phyloP scores from a whole-genome alignment of 2,888 invertebrate genomes.

The Macrosoma leucophasiata region DNA sequence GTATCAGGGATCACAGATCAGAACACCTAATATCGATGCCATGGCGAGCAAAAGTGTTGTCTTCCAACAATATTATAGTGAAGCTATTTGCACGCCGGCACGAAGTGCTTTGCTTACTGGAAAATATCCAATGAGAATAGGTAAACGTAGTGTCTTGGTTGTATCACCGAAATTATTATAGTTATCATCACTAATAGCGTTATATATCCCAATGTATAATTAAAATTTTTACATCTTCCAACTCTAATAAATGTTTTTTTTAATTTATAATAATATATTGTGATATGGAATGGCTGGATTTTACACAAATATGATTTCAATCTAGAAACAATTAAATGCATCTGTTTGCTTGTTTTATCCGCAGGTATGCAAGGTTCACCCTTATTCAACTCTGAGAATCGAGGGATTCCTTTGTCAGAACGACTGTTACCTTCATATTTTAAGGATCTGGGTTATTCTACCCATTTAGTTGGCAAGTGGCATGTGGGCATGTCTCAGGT shows the following conservation, averaged over 20 bases:
- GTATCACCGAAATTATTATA: constrained; percentile 7
- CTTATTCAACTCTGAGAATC: constrained; percentile 56
- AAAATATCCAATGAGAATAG: constrained; percentile 89
- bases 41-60: constrained; percentile 90
- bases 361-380: constrained; percentile 66
- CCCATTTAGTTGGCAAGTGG: constrained; percentile 94
- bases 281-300: not conserved
- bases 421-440: constrained; percentile 78
- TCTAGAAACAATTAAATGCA: no score
- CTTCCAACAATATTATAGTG: constrained; percentile 89
- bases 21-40: constrained; percentile 93
- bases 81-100: constrained; percentile 91
- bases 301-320: not conserved
- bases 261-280: constrained; percentile 3
- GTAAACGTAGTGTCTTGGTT: constrained; percentile 49
- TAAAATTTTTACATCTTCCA: constrained; percentile 1
- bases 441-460: constrained; percentile 81
- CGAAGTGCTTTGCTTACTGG: constrained; percentile 89
- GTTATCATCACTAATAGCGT: constrained; percentile 11
- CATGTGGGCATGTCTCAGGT: constrained; percentile 86
- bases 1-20: constrained; percentile 92
- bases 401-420: constrained; percentile 69
- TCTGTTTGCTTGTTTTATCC: no score
- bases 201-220: constrained; percentile 6
- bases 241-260: no score